These are phyloP conservation scores for Nymphalis urticae DNA, from an alignment of 2,888 invertebrate species.

Conservation along the genomic window DNA sequence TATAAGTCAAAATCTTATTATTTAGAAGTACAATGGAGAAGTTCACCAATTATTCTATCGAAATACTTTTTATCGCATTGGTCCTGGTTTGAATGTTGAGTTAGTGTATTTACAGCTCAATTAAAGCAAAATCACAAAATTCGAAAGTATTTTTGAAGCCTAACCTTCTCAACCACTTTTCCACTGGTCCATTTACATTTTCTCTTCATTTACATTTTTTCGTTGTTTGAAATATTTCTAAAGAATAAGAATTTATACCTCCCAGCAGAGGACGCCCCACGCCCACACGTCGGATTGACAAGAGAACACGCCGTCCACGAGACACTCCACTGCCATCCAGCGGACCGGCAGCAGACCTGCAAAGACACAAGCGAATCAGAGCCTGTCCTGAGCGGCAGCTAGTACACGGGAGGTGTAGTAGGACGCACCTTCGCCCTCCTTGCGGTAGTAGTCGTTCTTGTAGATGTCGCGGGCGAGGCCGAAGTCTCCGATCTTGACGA, in stretches of 20 bases:
- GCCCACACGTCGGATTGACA: constrained; percentile 99
- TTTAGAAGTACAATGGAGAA: not conserved
- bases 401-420: too few species aligned
- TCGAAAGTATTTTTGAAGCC: not conserved
- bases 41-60: too few species aligned
- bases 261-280: constrained; percentile 97
- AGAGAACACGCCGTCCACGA: constrained; percentile 97
- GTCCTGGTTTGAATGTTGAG: too few species aligned
- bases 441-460: constrained; percentile 98
- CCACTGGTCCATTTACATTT: too few species aligned
- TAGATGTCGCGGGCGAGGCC: constrained; percentile 98
- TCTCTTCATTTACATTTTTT: too few species aligned
- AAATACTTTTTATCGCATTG: too few species aligned
- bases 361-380: not conserved
- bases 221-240: not conserved
- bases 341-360: constrained; percentile 93
- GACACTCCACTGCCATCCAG: constrained; percentile 99
- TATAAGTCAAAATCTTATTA: too few species aligned
- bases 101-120: not conserved
- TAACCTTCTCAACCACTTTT: too few species aligned
- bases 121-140: too few species aligned
- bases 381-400: too few species aligned
- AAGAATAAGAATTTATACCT: constrained; percentile 70
- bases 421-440: constrained; percentile 88
- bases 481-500: constrained; percentile 98